These are phyloP conservation scores for Myiozetetes cayanensis DNA, from an alignment of 2,113 vertebrate species.

Conservation along the genomic window DNA sequence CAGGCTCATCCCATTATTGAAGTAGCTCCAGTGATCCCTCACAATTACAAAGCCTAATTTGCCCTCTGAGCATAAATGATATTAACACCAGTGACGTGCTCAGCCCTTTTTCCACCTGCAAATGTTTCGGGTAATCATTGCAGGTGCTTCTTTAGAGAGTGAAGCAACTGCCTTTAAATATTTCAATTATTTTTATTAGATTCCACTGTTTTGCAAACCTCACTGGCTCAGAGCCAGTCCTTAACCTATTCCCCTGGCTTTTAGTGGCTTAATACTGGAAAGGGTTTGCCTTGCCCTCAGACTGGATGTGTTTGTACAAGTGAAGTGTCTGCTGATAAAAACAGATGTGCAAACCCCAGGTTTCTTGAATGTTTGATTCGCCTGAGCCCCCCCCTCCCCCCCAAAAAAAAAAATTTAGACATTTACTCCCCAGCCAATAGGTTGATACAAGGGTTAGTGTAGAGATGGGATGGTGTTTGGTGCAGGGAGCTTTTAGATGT, in stretches of 20 bases:
- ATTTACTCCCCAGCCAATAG: background rate
- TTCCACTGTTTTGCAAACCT: slow-evolving; percentile 63
- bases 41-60: slow-evolving; percentile 62
- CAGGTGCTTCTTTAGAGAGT: slow-evolving; percentile 63
- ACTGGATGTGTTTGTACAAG: slow-evolving; percentile 57
- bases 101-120: slow-evolving; percentile 64
- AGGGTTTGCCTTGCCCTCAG: slow-evolving; percentile 19
- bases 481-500: background rate
- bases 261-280: slow-evolving; percentile 41
- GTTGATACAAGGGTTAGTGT: fast-evolving
- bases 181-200: slow-evolving; percentile 69
- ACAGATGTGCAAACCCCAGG: slow-evolving; percentile 1
- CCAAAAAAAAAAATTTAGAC: background rate
- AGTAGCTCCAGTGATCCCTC: slow-evolving; percentile 22
- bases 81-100: slow-evolving; percentile 52
- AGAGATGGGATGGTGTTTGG: background rate
- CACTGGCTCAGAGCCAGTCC: slow-evolving; percentile 55
- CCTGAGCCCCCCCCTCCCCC: background rate
- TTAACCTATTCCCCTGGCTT: slow-evolving; percentile 31
- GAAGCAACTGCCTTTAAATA: slow-evolving; percentile 64
- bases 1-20: slow-evolving; percentile 45
- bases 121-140: slow-evolving; percentile 59
- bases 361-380: background rate
- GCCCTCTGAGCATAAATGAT: slow-evolving; percentile 50
- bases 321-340: slow-evolving; percentile 21